Evolutionary conservation across 2,113 vertebrate genomes (phyloP), one percentile per base, ranked within the genome.

Genomic region (Diadophis punctatus): DNA sequence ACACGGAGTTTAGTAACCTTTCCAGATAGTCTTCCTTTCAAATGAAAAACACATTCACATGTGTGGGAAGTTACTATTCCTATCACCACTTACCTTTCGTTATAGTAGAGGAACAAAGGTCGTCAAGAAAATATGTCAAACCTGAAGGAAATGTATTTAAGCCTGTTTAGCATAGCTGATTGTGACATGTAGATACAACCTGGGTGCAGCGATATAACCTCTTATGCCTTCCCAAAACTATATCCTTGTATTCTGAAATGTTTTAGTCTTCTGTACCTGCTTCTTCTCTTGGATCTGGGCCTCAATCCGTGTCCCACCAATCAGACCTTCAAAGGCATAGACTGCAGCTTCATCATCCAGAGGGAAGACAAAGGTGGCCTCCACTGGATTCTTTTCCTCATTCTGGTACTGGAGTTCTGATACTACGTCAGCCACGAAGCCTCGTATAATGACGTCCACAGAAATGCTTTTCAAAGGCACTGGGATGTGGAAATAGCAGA

Each of bases 321-420:
- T 96, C 88, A 95, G 90, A 86, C 98, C 98, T 58, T 98, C 97
- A 49, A 98, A 98, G 93, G 97, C 97, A 93, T 98, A 98, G 43
- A 98, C 96, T 23, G 98, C 97, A 63, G 98, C 98, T 58, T 98
- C 98, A 80, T 97, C 97, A 84, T 98, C 98, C 96, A 98, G 94
- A 90, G 98, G 98, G 93, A 98, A 98, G 74, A 98, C 96, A 93
- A 99, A 98, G 88, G 98, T 88, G 1, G 97, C 97, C 95, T 98
- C 98, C 60, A 99, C 25, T 1, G 98, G 96, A 58, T 95, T 90
- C 23, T 97, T 91, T 95, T 98, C 98, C 90, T 97, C 95, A 94
- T 99, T 98, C 94, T 98, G 94, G 51, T 98, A 98, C 94, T 95
- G 96, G 88, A 98, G 97, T 39, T 97, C 98, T 74, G 98, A 98